phyloP scores from a whole-genome alignment of 92 coral and sea anemone genomes.

The Epizoanthus illoricatus region DNA sequence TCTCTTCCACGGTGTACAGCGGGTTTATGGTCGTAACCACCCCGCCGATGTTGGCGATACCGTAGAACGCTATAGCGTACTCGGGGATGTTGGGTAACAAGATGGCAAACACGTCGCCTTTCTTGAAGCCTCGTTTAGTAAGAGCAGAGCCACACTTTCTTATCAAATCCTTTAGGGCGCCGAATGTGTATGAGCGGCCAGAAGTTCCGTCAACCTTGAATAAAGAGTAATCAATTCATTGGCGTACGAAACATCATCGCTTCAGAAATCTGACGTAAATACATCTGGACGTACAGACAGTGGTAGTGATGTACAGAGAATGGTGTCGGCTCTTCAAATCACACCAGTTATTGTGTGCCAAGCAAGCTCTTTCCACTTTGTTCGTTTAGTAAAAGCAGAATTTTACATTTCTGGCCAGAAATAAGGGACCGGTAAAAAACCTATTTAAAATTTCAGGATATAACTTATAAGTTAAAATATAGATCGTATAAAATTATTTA shows the following conservation, averaged over 20 bases:
- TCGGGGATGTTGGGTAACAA: constrained; percentile 73
- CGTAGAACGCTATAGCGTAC: constrained; percentile 67
- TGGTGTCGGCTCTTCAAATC: too few relatives aligned
- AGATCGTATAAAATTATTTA: too few relatives aligned
- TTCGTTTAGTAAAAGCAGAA: too few relatives aligned
- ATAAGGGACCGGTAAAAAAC: too few relatives aligned
- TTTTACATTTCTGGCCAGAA: too few relatives aligned
- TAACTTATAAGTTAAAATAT: too few relatives aligned
- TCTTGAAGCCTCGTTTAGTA: constrained; percentile 70
- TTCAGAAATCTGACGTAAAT: too few relatives aligned
- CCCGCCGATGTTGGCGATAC: constrained; percentile 69
- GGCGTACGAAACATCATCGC: not conserved
- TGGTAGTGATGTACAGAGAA: not conserved
- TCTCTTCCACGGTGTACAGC: constrained; percentile 70
- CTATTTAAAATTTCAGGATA: too few relatives aligned
- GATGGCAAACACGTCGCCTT: constrained; percentile 84
- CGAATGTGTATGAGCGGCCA: constrained; percentile 73
- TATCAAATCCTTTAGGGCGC: constrained; percentile 50
- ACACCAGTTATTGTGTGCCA: too few relatives aligned
- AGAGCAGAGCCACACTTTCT: constrained; percentile 74
- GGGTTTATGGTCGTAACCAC: constrained; percentile 75
- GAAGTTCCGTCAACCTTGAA: constrained; percentile 62
- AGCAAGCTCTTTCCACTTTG: too few relatives aligned
- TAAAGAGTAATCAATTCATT: not conserved
- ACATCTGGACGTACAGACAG: not conserved